Evolutionary conservation across 2,113 vertebrate species (phyloP).

Genomic region (Tautogolabrus adspersus): DNA sequence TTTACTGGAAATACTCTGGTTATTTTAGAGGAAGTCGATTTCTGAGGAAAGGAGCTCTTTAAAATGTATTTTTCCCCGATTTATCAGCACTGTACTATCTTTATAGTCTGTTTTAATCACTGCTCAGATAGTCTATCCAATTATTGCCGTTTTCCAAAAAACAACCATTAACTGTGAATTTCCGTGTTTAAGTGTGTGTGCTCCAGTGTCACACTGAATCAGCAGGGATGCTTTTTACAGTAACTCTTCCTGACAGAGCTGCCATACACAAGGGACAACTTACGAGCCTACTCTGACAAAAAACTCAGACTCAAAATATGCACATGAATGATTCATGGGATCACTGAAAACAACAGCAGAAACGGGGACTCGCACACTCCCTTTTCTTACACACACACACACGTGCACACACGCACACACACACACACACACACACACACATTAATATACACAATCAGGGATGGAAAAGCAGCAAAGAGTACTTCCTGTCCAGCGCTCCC

Average conservation of each 20-base stretch:
- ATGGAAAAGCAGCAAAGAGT: conserved; percentile 26
- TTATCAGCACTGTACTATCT: not conserved
- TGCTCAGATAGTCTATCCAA: not conserved
- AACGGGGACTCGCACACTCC: conserved; percentile 10
- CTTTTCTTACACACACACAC: conserved; percentile 17
- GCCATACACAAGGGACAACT: conserved; percentile 27
- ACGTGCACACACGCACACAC: not conserved
- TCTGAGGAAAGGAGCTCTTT: not conserved
- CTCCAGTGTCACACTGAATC: conserved; percentile 25
- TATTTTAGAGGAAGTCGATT: too few relatives aligned
- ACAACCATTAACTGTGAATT: not conserved
- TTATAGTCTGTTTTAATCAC: not conserved
- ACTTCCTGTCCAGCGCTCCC: conserved; percentile 27
- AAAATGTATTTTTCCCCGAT: not conserved
- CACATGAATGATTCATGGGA: conserved; percentile 61
- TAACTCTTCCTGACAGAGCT: conserved; percentile 36
- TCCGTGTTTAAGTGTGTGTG: not conserved
- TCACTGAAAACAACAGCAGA: conserved; percentile 52
- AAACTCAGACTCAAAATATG: conserved; percentile 48
- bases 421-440: not conserved
- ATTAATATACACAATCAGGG: not conserved
- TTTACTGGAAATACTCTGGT: too few relatives aligned
- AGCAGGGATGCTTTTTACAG: conserved; percentile 14
- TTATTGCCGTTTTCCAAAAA: not conserved
- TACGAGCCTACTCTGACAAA: conserved; percentile 5